phyloP scores from a whole-genome alignment of 2,888 invertebrate species.

The Sarcophaga variegata region DNA sequence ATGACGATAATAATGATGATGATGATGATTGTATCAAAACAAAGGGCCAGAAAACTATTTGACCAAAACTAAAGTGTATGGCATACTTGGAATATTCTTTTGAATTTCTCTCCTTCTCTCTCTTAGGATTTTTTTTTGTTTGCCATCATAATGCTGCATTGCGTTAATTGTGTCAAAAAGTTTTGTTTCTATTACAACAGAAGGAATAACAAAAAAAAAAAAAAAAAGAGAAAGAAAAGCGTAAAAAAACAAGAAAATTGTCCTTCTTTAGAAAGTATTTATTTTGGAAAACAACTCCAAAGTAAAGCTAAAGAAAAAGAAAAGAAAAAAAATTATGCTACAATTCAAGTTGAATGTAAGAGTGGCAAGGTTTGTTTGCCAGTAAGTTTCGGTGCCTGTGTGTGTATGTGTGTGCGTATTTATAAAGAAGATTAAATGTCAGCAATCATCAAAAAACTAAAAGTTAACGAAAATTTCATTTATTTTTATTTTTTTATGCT shows the following conservation, averaged over 20 bases:
- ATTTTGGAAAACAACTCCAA: not conserved
- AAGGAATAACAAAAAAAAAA: not conserved
- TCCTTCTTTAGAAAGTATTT: constrained; percentile 1
- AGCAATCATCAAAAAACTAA: constrained; percentile 61
- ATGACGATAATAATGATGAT: not conserved
- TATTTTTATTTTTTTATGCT: constrained; percentile 46
- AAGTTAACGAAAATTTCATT: constrained; percentile 61
- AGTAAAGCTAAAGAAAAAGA: not conserved
- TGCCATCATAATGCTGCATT: constrained; percentile 59
- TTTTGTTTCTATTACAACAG: constrained; percentile 36
- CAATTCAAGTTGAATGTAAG: not conserved
- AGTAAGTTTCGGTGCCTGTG: not conserved
- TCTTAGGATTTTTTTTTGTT: constrained; percentile 8
- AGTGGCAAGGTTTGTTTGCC: not conserved
- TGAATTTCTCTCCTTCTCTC: not conserved
- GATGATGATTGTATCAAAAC: constrained; percentile 38
- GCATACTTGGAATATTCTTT: constrained; percentile 33
- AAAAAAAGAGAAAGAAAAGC: not conserved
- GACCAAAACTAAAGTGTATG: constrained; percentile 58
- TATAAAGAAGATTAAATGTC: constrained; percentile 61
- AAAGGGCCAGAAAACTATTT: constrained; percentile 59
- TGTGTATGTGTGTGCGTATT: constrained; percentile 4
- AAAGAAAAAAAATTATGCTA: not conserved
- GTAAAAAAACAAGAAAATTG: constrained; percentile 5
- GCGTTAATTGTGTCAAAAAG: constrained; percentile 70